These are phyloP conservation scores for Cynopterus sphinx DNA, from an alignment of 2,797 vertebrate genomes.

Conservation along the genomic window DNA sequence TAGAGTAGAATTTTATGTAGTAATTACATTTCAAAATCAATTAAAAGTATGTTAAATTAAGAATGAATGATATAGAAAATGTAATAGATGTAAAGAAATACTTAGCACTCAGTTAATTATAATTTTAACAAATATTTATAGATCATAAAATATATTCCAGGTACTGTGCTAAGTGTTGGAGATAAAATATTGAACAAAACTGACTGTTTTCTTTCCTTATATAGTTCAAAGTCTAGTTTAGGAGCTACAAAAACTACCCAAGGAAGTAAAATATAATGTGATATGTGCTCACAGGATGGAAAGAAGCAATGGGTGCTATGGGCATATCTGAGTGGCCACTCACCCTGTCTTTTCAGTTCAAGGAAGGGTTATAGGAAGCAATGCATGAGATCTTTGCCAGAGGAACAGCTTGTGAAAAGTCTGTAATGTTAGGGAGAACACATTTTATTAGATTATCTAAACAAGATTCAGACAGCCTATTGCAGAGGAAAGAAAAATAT, in stretches of 20 bases:
- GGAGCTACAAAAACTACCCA: background rate
- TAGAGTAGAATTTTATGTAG: background rate
- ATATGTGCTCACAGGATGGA: background rate
- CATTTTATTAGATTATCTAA: background rate
- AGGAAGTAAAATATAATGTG: background rate
- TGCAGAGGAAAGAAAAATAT: background rate
- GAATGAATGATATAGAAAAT: background rate
- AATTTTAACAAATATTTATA: background rate
- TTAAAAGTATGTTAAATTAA: background rate
- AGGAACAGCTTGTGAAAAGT: background rate
- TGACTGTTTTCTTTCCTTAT: background rate
- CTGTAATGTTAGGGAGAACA: background rate
- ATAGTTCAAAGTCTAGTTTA: background rate
- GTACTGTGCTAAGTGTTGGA: background rate
- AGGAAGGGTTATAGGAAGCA: background rate
- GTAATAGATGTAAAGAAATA: background rate
- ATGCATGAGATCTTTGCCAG: background rate
- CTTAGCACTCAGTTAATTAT: background rate
- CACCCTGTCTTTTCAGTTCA: background rate
- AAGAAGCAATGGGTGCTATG: background rate
- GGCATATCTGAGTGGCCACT: background rate
- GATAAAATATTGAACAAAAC: background rate
- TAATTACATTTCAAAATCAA: background rate
- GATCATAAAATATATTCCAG: background rate
- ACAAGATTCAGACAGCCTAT: background rate